Evolutionary conservation across 2,113 vertebrate species (phyloP).

Genomic region (Nyctibius bracteatus): DNA sequence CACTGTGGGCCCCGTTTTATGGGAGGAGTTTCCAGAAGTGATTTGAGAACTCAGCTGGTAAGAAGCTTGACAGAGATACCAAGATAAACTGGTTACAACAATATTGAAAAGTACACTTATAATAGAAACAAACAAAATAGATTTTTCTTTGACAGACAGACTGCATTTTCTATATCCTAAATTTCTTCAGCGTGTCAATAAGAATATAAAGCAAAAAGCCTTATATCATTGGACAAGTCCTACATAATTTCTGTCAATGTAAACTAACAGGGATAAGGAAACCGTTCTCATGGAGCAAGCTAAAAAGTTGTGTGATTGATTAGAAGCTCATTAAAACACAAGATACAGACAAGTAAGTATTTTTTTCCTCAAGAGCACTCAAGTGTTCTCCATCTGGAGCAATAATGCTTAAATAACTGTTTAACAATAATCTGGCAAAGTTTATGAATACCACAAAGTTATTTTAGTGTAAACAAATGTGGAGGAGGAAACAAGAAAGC

Average conservation of each 20-base stretch:
- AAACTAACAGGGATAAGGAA: neutral
- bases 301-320: neutral
- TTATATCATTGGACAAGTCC: neutral
- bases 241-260: neutral
- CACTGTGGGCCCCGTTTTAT: neutral
- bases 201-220: neutral
- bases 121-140: neutral
- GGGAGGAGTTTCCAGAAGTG: neutral
- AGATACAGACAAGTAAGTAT: neutral
- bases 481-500: neutral
- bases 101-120: neutral
- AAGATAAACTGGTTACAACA: neutral
- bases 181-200: neutral
- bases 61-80: neutral
- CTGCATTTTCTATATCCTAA: neutral
- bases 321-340: neutral
- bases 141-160: neutral
- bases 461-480: neutral
- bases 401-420: neutral
- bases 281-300: neutral
- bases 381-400: neutral
- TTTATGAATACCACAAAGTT: neutral
- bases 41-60: neutral
- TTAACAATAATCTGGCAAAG: neutral
- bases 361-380: neutral